Conservation (phyloP, 2,797 vertebrate species). For the Gobionotothen gibberifrons region DNA sequence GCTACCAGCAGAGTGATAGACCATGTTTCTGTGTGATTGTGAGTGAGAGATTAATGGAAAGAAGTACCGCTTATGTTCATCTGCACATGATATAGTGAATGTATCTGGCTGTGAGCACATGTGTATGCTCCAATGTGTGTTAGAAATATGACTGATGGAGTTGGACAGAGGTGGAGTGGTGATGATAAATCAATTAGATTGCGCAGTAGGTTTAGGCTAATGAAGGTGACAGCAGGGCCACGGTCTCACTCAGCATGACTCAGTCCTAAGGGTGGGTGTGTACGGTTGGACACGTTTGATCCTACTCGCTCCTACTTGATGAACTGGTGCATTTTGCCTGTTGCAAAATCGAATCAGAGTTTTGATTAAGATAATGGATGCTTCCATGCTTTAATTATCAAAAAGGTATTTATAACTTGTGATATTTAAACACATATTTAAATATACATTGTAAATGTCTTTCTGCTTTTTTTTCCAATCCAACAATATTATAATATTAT, state of each 20-base stretch:
- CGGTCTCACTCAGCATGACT: conserved; percentile 63
- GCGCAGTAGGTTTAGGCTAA: conserved; percentile 62
- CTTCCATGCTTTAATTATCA: too few species aligned
- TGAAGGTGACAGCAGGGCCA: conserved; percentile 63
- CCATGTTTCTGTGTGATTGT: neutral
- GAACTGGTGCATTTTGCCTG: neutral
- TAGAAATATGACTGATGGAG: conserved; percentile 53
- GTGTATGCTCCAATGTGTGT: conserved; percentile 10
- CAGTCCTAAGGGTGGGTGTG: conserved; percentile 29
- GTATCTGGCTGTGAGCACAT: neutral
- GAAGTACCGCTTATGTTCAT: neutral
- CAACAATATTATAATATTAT: too few species aligned
- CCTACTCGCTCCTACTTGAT: conserved; percentile 14
- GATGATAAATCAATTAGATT: conserved; percentile 78
- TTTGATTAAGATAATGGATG: conserved; percentile 5
- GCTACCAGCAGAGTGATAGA: conserved; percentile 1
- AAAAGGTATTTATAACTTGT: too few species aligned
- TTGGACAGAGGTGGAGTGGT: conserved; percentile 53
- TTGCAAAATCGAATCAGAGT: neutral
- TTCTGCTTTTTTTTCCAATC: too few species aligned
- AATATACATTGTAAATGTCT: too few species aligned
- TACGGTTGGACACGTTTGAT: neutral
- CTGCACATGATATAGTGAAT: neutral
- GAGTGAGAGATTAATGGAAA: conserved; percentile 38
- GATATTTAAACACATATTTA: too few species aligned